Percentiles rank a stretch among this genome's conserved stretches.
These are phyloP conservation scores for Iguana delicatissima DNA, from an alignment of 2,797 vertebrate genomes.

Conservation along the genomic window DNA sequence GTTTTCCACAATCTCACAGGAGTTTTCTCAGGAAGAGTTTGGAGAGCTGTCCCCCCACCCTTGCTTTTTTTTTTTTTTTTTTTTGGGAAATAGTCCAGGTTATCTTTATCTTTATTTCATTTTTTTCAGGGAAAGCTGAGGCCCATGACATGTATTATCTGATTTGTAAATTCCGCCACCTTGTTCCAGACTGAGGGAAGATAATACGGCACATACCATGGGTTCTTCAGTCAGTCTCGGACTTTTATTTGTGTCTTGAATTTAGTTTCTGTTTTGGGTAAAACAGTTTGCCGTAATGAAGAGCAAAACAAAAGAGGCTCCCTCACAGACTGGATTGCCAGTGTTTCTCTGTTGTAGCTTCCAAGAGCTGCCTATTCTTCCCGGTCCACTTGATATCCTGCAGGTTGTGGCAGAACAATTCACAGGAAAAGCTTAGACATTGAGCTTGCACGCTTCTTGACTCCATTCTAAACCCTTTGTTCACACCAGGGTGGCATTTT, in stretches of 20 bases:
- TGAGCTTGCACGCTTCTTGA: slow-evolving; percentile 85
- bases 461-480: slow-evolving; percentile 90
- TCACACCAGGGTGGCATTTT: slow-evolving; percentile 87
- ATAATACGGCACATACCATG: slow-evolving; percentile 55
- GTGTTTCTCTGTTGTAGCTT: slow-evolving; percentile 73
- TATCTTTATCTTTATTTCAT: background rate
- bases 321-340: slow-evolving; percentile 49
- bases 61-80: slow-evolving; percentile 7
- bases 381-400: slow-evolving; percentile 82
- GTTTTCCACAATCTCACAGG: slow-evolving; percentile 29
- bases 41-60: background rate
- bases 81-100: background rate
- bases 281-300: slow-evolving; percentile 73
- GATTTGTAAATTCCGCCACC: slow-evolving; percentile 50
- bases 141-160: slow-evolving; percentile 38
- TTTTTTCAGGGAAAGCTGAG: background rate
- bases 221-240: slow-evolving; percentile 68
- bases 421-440: slow-evolving; percentile 87
- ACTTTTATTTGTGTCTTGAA: slow-evolving; percentile 69
- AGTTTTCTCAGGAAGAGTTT: slow-evolving; percentile 32
- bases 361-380: slow-evolving; percentile 78
- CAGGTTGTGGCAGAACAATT: slow-evolving; percentile 84
- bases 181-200: slow-evolving; percentile 48
- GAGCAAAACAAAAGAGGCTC: slow-evolving; percentile 71
- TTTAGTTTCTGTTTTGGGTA: slow-evolving; percentile 77